These are phyloP conservation scores for Chionoecetes opilio DNA, from an alignment of 1,140 invertebrate species.

Conservation along the genomic window DNA sequence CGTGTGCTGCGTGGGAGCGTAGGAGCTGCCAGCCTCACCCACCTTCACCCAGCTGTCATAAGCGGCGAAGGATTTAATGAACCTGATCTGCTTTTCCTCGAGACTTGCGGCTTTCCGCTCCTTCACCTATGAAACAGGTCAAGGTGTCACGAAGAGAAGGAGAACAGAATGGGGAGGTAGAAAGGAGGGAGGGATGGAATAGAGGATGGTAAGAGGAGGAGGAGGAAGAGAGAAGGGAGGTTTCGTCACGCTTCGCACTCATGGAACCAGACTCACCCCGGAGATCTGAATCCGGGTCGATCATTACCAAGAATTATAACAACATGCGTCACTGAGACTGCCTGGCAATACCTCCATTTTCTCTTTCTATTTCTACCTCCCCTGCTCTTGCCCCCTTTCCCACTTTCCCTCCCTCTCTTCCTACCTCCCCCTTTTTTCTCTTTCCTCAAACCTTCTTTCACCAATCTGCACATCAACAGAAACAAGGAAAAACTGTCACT, in stretches of 20 bases:
- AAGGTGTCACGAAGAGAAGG: neutral
- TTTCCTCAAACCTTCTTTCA: neutral
- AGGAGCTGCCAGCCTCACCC: neutral
- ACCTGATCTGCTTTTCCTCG: slow-evolving; percentile 6
- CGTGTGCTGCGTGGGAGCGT: neutral
- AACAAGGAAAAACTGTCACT: no score
- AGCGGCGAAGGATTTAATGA: neutral
- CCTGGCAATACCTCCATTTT: neutral
- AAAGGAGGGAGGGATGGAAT: neutral
- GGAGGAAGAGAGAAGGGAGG: neutral
- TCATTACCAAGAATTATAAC: neutral
- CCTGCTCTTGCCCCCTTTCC: neutral
- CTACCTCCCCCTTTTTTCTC: neutral
- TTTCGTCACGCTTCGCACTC: neutral
- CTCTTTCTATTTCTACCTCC: neutral
- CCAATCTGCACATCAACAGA: no score
- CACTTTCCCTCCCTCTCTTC: neutral
- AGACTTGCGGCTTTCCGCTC: neutral
- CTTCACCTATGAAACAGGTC: neutral
- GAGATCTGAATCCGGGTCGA: neutral
- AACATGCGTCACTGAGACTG: neutral
- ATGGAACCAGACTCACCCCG: neutral
- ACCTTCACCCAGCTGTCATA: slow-evolving; percentile 13
- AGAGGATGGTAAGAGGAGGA: neutral
- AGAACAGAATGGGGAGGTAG: neutral